phyloP scores from a whole-genome alignment of 2,888 invertebrate genomes.

The Cephonodes hylas region DNA sequence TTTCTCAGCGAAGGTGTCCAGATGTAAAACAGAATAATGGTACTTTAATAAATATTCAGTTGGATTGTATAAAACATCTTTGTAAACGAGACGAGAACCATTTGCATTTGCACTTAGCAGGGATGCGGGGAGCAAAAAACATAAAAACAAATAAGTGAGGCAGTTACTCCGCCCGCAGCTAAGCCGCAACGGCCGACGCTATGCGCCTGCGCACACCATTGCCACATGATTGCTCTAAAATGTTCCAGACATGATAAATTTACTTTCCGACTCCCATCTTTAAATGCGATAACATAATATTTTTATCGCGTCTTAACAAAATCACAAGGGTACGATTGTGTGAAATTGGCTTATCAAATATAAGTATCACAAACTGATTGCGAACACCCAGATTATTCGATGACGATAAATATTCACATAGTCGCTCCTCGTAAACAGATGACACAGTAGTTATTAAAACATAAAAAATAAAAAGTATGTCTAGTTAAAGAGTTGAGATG shows the following conservation, averaged over 20 bases:
- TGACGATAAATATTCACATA: not conserved
- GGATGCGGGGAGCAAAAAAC: constrained; percentile 56
- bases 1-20: constrained; percentile 34
- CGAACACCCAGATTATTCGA: not conserved
- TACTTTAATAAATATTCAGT: constrained; percentile 57
- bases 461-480: constrained; percentile 22
- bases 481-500: constrained; percentile 63
- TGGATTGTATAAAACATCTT: constrained; percentile 65
- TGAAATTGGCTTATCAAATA: not conserved
- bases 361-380: not conserved
- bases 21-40: constrained; percentile 44
- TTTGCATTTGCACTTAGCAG: constrained; percentile 71
- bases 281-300: not conserved
- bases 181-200: constrained; percentile 29
- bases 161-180: constrained; percentile 48
- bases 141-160: constrained; percentile 48
- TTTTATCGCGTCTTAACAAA: not conserved
- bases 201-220: constrained; percentile 23
- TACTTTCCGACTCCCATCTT: not conserved
- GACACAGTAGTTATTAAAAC: constrained; percentile 9
- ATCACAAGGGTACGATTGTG: not conserved
- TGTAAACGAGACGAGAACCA: constrained; percentile 69
- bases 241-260: not conserved
- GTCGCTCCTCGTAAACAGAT: not conserved
- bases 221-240: not conserved